Evolutionary conservation across 2,888 invertebrate genomes (phyloP).

Genomic region (Gymnoscelis rufifasciata): DNA sequence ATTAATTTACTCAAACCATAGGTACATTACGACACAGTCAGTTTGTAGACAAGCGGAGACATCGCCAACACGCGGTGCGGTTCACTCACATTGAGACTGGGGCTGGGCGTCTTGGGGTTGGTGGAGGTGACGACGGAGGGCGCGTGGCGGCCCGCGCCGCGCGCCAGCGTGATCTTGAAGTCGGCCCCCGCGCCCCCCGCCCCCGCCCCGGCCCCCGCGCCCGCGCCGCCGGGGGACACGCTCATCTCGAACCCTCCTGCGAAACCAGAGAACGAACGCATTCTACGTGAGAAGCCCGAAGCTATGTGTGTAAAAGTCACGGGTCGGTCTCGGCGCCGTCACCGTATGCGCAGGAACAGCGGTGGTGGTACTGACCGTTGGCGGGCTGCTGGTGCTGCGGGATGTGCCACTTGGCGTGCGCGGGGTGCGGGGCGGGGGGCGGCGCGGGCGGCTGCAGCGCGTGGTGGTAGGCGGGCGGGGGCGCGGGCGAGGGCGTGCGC

Average conservation of each 20-base stretch:
- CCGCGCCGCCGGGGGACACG: constrained; percentile 30
- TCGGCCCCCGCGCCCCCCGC: constrained; percentile 61
- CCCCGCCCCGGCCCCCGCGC: constrained; percentile 53
- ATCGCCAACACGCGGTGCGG: no score
- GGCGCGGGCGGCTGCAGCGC: constrained; percentile 71
- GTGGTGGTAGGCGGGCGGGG: constrained; percentile 63
- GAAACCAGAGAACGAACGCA: no score
- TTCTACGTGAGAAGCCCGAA: not conserved
- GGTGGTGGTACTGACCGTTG: constrained; percentile 49
- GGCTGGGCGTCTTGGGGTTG: constrained; percentile 91
- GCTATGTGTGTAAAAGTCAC: not conserved
- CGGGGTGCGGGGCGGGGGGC: constrained; percentile 59
- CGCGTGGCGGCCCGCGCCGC: constrained; percentile 29
- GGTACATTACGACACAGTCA: no score
- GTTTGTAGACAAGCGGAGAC: no score
- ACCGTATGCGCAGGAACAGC: no score
- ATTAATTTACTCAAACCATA: no score
- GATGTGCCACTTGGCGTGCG: constrained; percentile 85
- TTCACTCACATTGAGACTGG: constrained; percentile 80
- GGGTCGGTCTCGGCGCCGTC: no score
- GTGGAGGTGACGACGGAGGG: constrained; percentile 84
- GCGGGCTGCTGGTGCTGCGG: constrained; percentile 74
- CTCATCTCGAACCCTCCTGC: constrained; percentile 36
- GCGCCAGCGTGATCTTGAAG: constrained; percentile 83
- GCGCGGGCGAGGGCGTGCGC: constrained; percentile 70